phyloP scores from a whole-genome alignment of 2,797 vertebrate species.

The Lophius americanus region DNA sequence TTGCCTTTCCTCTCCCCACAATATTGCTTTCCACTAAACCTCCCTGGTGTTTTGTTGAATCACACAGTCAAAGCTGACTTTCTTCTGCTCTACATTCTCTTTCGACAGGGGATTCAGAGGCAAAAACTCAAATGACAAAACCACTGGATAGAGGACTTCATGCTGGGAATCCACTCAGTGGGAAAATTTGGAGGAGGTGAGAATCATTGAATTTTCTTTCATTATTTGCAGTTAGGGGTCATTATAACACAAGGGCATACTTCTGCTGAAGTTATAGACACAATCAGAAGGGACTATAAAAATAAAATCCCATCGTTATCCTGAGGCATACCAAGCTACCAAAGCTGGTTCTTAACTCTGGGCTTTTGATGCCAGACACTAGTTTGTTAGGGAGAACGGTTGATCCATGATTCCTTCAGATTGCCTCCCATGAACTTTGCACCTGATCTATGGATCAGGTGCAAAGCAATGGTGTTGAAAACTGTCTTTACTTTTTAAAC shows the following conservation, averaged over 20 bases:
- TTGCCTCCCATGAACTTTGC: no score
- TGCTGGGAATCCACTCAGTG: neutral
- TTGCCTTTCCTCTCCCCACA: conserved; percentile 51
- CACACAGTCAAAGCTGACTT: conserved; percentile 28
- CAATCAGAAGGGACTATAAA: conserved; percentile 11
- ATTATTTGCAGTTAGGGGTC: neutral
- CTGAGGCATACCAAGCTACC: conserved; percentile 4
- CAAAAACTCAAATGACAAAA: conserved; percentile 28
- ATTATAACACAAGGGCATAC: neutral
- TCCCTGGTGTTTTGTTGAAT: conserved; percentile 37
- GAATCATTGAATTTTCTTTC: conserved; percentile 10
- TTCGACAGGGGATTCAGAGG: conserved; percentile 10
- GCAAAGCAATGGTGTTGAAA: no score
- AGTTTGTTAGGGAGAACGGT: no score
- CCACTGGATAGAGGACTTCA: conserved; percentile 18
- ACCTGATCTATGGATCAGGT: no score
- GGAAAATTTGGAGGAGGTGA: conserved; percentile 5
- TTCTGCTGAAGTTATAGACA: conserved; percentile 6
- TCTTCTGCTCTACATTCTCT: conserved; percentile 22
- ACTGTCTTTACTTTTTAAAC: no score
- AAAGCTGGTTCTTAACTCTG: conserved; percentile 14
- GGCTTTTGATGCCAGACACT: neutral
- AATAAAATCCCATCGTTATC: neutral
- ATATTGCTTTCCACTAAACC: conserved; percentile 58
- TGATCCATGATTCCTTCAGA: no score